Base-by-base conservation (phyloP, 2,797 vertebrate genomes). In the Mormyrops attenuatus region DNA sequence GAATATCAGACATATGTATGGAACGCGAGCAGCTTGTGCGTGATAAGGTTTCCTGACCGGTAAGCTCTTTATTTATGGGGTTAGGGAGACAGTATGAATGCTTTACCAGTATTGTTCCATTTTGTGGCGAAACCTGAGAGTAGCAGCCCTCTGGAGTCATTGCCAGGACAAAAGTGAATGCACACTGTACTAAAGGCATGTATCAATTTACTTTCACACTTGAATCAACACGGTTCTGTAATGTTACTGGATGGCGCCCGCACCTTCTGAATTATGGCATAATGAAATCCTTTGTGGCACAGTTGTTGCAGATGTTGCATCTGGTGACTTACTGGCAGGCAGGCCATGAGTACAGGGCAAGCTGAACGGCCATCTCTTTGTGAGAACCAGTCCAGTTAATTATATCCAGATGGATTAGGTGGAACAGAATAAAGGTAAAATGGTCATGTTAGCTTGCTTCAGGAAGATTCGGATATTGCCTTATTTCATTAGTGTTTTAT, bases 201-300 rank as follows among this genome's bases (percentile, higher is more conserved):
- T 85, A 85, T 85, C 80, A 50, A n/a, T 85, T 85, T 85, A 85
- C 80, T 22, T 49, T 85, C 50, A 50, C 80, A 85, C 80, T 85
- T 85, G 80, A 85, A 47, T 85, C 80, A 47, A 85, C 80, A 85
- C 17, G 41, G n/a, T 85, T 47, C 47, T 50, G 41, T 85, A 8
- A n/a, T 85, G 41, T 85, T 50, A 80, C 5, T 80, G 73, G 34
- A 80, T 80, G 73, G 34, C 17, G 11, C 73, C 38, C 7, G 34
- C 38, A 80, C 73, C 73, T 44, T 80, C 73, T 20, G 73, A 41
- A 41, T 47, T 85, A 85, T 50, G 44, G 47, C 80, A 50, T 85
- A 50, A 50, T 26, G 41, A 22, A 85, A 26, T 47, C 80, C 20
- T 85, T 85, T 85, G 80, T 85, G 41, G 8, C 47, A 85, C 80